Percentiles rank a stretch among this genome's conserved stretches.
Conservation (phyloP, 2,888 invertebrate species). For the Ormyrus nitidulus region DNA sequence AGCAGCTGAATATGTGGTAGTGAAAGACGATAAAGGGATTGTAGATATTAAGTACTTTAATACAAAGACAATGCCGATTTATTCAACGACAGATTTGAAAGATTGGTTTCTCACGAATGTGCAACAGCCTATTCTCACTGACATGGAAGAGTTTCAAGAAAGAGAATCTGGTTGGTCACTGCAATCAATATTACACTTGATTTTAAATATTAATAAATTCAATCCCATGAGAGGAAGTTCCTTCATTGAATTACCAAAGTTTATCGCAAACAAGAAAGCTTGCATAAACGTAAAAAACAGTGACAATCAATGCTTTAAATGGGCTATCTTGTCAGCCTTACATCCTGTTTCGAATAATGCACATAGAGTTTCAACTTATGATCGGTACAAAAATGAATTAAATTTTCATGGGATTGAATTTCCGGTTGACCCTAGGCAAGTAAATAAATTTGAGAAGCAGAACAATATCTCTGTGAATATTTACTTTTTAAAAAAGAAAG, state of each 20-base stretch:
- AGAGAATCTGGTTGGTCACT: too few species aligned
- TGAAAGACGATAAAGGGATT: too few species aligned
- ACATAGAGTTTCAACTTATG: conserved; percentile 41
- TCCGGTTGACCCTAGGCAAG: too few species aligned
- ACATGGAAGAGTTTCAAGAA: too few species aligned
- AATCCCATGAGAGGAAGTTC: too few species aligned
- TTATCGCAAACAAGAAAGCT: conserved; percentile 50
- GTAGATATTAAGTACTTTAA: conserved; percentile 4
- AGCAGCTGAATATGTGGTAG: neutral
- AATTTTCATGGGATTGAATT: too few species aligned
- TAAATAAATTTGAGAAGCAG: conserved; percentile 41
- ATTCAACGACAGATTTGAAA: neutral
- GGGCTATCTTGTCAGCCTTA: conserved; percentile 61
- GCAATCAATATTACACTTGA: too few species aligned
- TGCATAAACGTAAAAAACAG: conserved; percentile 60
- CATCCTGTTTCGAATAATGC: conserved; percentile 48
- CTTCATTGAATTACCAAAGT: neutral
- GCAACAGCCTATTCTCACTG: too few species aligned
- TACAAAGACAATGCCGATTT: neutral
- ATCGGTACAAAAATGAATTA: too few species aligned
- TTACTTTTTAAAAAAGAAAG: neutral
- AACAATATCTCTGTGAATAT: conserved; percentile 51
- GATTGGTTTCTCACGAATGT: neutral
- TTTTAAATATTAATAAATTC: too few species aligned
- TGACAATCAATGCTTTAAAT: conserved; percentile 61